phyloP scores from a whole-genome alignment of 2,113 vertebrate species.

The Abramis brama region DNA sequence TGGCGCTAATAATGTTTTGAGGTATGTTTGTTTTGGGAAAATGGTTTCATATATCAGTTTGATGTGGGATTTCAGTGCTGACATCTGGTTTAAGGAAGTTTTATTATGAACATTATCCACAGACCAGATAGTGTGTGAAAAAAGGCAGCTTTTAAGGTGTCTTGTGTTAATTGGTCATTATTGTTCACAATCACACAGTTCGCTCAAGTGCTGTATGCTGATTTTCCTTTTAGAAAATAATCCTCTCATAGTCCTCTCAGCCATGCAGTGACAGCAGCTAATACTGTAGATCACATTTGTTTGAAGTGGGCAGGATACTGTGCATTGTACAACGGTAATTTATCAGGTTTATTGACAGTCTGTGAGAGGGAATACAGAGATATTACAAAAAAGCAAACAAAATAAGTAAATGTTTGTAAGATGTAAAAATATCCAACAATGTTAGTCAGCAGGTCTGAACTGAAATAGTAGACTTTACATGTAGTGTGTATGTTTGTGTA shows the following conservation, averaged over 20 bases:
- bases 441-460: background rate
- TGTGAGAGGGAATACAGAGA: background rate
- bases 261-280: slow-evolving; percentile 8
- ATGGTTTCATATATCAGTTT: slow-evolving; percentile 81
- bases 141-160: slow-evolving; percentile 2
- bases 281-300: slow-evolving; percentile 48
- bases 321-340: slow-evolving; percentile 15
- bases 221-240: slow-evolving; percentile 39
- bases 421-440: background rate
- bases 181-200: slow-evolving; percentile 53
- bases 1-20: slow-evolving; percentile 79
- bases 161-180: slow-evolving; percentile 55
- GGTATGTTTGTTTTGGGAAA: slow-evolving; percentile 81
- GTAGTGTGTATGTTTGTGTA: background rate
- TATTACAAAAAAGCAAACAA: background rate
- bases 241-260: slow-evolving; percentile 21
- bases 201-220: slow-evolving; percentile 39
- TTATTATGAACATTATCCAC: slow-evolving; percentile 63
- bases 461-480: background rate
- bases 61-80: slow-evolving; percentile 68
- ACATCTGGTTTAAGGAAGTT: slow-evolving; percentile 61
- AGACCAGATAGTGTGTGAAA: background rate
- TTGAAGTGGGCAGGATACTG: slow-evolving; percentile 31
- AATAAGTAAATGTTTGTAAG: background rate
- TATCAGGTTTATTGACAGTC: slow-evolving; percentile 18